Evolutionary conservation across 2,888 invertebrate genomes (phyloP).

Genomic region (Folsomia candida): DNA sequence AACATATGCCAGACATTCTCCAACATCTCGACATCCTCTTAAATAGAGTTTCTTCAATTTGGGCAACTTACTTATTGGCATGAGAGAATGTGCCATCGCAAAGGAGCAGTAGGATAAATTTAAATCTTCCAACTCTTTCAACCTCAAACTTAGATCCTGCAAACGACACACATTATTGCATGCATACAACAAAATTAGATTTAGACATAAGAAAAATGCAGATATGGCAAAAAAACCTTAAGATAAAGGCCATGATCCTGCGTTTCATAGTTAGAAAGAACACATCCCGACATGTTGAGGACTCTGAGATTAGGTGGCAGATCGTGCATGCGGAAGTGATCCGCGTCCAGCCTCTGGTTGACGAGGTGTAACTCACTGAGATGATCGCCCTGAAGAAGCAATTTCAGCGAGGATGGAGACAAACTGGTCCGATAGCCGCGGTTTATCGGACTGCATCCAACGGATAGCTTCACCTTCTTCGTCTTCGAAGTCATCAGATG

Average conservation of each 20-base stretch:
- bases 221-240: no score
- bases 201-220: no score
- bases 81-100: slow-evolving; percentile 43
- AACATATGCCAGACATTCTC: slow-evolving; percentile 48
- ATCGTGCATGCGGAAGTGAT: slow-evolving; percentile 32
- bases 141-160: slow-evolving; percentile 33
- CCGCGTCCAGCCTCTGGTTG: slow-evolving; percentile 39
- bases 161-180: no score
- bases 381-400: neutral
- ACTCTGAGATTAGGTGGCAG: slow-evolving; percentile 41
- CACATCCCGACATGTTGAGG: slow-evolving; percentile 33
- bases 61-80: slow-evolving; percentile 47
- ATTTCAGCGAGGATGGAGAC: slow-evolving; percentile 29
- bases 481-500: slow-evolving; percentile 33
- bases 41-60: slow-evolving; percentile 32
- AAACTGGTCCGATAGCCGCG: slow-evolving; percentile 40
- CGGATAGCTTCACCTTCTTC: slow-evolving; percentile 29
- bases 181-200: no score
- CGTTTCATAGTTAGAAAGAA: neutral
- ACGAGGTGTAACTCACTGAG: slow-evolving; percentile 42
- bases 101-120: slow-evolving; percentile 46
- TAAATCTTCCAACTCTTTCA: slow-evolving; percentile 41
- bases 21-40: slow-evolving; percentile 46
- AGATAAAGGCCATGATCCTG: neutral
- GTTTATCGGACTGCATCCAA: slow-evolving; percentile 35